Base-by-base conservation (phyloP, 2,888 invertebrate genomes). In the Cheilosia soror region DNA sequence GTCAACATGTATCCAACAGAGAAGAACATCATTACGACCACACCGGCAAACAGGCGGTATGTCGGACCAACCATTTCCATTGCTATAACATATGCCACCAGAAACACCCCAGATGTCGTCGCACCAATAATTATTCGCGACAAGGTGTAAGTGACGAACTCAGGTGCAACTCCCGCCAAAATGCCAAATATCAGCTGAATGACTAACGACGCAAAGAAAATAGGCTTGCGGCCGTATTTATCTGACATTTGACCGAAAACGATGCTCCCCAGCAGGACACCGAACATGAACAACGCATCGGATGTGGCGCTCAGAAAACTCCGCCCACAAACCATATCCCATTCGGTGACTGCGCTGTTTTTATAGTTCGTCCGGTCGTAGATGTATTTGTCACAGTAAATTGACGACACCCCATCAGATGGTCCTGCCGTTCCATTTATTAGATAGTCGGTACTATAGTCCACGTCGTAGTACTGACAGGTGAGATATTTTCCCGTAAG, bases 51-150 rank as follows among this genome's bases (percentile, higher is more conserved):
- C 66, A 95, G 92, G 53, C 96, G 93, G 89, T 95, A 94, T 66
- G 93, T 93, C 0, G 96, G 95, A 5, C 96, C 96, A 9, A 96
- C 96, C 95, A 95, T 95, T 92, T 95, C 95, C 92, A 93, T 93
- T 94, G 96, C 96, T 88, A 96, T 95, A 60, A 96, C 96, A 91
- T 96, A 96, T 55, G 96, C 95, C 25, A 96, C 96, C 78, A 96
- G 92, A 89, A 96, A 96, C 9, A 96, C 95, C 1, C 96, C 96
- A 5, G 96, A 96, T 7, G 96, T 95, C 9, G 95, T 95, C 11
- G 95, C 94, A 13, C 96, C 96, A 29, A 96, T 94, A 62, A 96
- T 90, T 80, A 95, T 91, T 85, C 96, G 93, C 51, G 95, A 93
- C 71, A 95, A 90, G 11, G 95, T 94, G 89, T 95, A 96, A 57